Evolutionary conservation across 2,888 invertebrate species (phyloP), one percentile per base, ranked within the genome.

Genomic region (Papilio protenor): DNA sequence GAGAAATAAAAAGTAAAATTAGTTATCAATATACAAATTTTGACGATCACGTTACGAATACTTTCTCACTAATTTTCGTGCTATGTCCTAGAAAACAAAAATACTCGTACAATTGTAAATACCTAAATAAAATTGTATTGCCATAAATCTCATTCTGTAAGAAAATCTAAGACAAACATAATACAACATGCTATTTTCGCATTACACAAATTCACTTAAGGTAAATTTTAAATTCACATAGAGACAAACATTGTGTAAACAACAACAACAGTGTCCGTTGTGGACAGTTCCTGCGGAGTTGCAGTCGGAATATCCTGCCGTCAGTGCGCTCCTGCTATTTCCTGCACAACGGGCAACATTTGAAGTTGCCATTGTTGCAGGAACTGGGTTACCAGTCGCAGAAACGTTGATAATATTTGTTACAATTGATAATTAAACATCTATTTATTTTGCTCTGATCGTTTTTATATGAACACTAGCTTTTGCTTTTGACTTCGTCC

Each of bases 261-360:
- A 82, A 83, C 81, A 81, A 82, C 81, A 85, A 84, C 81, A 80
- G 80, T 84, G 82, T 82, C 83, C 83, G 84, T 79, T 81, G 80
- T 82, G 79, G 84, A 85, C 87, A 82, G 84, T 88, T 87, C 84
- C 85, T 83, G 82, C 81, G 84, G 85, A 89, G 88, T 66, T 75
- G 76, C 81, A 78, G 86, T 85, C 82, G 83, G 85, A 85, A 83
- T 83, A 88, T 78, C 78, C 78, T 78, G 78, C 75, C 78, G 78
- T 59, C 66, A 33, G 91, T 91, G 91, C 89, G 89, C 87, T 89
- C 88, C 89, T 89, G 88, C 78, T 83, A 86, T 85, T 90, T 92
- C 92, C 92, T 89, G 90, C 82, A 83, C 27, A 75, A 78, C 33
- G 81, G 83, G 85, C 86, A 86, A 82, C 81, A 82, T 83, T 80